Evolutionary conservation across 2,888 invertebrate genomes (phyloP), one percentile per base, ranked within the genome.

Genomic region (Pollenia labialis): DNA sequence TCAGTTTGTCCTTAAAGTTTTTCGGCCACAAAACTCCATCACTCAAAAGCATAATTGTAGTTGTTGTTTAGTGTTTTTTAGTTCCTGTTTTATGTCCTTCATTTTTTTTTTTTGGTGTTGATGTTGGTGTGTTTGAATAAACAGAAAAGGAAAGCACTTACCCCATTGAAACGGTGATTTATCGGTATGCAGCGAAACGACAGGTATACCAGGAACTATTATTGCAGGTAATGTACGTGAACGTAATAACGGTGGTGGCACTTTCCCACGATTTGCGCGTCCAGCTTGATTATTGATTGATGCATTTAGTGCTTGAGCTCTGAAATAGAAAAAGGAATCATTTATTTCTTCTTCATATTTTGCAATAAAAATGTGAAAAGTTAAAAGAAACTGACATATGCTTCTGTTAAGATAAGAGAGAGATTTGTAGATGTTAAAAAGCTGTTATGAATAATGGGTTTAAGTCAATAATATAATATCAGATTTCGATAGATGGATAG

Each of bases 171-270:
- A 94, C 88, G 95, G 94, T 79, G 96, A 96, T 72, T 91, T 90
- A 90, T 97, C 97, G 89, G 97, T 95, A 94, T 97, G 97, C 80
- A 97, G 96, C 88, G 97, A 97, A 46, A 97, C 94, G 90, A 97
- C 96, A 88, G 92, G 92, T 91, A 97, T 95, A 74, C 97, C 97
- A 1, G 97, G 97, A 58, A 97, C 96, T 64, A 98, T 96, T 92
- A 98, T 98, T 88, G 97, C 97, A 58, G 98, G 98, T 84, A 98
- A 94, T 8, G 98, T 98, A 90, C 97, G 95, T 58, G 97, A 97
- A 89, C 97, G 95, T 89, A 97, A 94, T 87, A 98, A 94, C 0
- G 97, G 97, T 12, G 96, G 96, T 32, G 96, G 96, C 52, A 94
- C 94, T 85, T 92, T 93, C 8, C 87, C 82, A 79, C 94, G 94